A percentile compares a stretch with the other conserved stretches of the same genome.
Conservation (phyloP, 2,797 vertebrate genomes). For the Phalanger gymnotis region DNA sequence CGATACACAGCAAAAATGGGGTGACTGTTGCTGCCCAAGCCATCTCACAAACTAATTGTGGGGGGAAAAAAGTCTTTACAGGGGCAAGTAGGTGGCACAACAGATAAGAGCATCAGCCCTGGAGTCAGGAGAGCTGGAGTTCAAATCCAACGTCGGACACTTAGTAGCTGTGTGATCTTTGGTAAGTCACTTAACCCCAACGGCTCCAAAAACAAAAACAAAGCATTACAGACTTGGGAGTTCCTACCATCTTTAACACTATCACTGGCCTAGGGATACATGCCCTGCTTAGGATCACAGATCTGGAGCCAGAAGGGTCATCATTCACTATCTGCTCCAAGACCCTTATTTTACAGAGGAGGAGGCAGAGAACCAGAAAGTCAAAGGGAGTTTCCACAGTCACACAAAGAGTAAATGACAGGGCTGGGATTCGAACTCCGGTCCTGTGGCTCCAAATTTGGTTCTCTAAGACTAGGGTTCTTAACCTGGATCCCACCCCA, state of each 20-base stretch:
- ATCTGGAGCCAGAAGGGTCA: neutral
- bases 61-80: neutral
- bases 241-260: neutral
- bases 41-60: neutral
- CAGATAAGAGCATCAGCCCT: neutral
- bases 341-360: neutral
- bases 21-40: neutral
- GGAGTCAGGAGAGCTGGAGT: neutral
- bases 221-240: neutral
- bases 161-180: neutral
- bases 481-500: no score
- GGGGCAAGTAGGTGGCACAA: neutral
- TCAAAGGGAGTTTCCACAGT: neutral
- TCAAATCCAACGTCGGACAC: neutral
- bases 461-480: no score
- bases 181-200: neutral
- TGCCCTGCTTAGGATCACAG: neutral
- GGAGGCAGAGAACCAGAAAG: neutral
- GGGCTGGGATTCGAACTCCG: no score
- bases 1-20: neutral
- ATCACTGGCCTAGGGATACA: neutral
- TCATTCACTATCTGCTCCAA: neutral
- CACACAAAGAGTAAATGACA: neutral
- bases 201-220: neutral
- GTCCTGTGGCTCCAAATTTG: no score